phyloP scores from a whole-genome alignment of 2,888 invertebrate genomes.

The Trissonchulus latispiculum region DNA sequence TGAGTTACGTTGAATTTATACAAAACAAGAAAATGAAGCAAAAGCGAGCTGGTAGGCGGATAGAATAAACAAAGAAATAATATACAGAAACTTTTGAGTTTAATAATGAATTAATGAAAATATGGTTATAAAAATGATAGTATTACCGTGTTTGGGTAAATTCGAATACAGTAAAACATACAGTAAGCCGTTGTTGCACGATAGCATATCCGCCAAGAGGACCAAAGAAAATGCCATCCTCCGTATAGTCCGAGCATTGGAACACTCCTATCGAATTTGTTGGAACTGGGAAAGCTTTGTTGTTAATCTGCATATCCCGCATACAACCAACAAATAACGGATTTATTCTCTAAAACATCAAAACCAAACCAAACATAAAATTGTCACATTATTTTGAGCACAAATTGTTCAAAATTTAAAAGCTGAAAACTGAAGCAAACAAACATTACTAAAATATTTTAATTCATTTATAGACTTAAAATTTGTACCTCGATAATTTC shows the following conservation, averaged over 20 bases:
- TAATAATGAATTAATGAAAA: background rate
- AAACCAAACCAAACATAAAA: too few species aligned
- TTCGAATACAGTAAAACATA: constrained; percentile 17
- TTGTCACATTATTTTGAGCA: too few species aligned
- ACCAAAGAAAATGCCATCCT: constrained; percentile 47
- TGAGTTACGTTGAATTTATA: too few species aligned
- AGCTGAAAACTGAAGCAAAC: background rate
- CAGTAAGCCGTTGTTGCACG: constrained; percentile 32
- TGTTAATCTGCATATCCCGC: constrained; percentile 42
- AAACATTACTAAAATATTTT: too few species aligned
- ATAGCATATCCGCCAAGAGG: constrained; percentile 46
- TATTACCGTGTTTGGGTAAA: constrained; percentile 24
- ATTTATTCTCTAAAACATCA: too few species aligned
- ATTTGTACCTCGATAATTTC: constrained; percentile 9
- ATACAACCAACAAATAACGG: constrained; percentile 46
- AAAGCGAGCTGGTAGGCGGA: too few species aligned
- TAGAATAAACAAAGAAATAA: too few species aligned
- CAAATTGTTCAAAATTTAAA: too few species aligned
- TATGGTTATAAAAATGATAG: background rate
- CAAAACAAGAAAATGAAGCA: too few species aligned
- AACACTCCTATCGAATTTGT: constrained; percentile 27
- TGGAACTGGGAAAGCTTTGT: constrained; percentile 33
- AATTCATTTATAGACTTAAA: too few species aligned
- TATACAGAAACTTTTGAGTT: too few species aligned
- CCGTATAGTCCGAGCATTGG: constrained; percentile 42